These are phyloP conservation scores for Monopis laevigella DNA, from an alignment of 2,888 invertebrate genomes.

Conservation along the genomic window DNA sequence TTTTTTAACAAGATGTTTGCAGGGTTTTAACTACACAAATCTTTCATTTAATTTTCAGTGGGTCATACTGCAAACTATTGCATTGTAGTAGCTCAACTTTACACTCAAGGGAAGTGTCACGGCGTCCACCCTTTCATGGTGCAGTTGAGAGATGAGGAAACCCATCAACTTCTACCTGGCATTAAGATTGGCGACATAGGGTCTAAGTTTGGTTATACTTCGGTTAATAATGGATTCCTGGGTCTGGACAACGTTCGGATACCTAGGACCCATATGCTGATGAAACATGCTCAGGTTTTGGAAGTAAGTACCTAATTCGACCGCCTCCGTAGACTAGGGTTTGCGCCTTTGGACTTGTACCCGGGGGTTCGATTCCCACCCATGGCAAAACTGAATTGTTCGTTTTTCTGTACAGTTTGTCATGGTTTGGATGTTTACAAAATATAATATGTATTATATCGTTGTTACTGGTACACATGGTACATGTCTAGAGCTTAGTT, in stretches of 20 bases:
- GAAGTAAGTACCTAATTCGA: too few species aligned
- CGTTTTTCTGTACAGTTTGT: too few species aligned
- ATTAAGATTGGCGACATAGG: slow-evolving; percentile 95
- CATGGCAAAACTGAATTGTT: too few species aligned
- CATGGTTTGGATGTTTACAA: too few species aligned
- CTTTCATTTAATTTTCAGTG: slow-evolving; percentile 66
- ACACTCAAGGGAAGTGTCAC: slow-evolving; percentile 80
- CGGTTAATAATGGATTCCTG: slow-evolving; percentile 91
- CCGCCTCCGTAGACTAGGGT: too few species aligned
- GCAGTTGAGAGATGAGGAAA: slow-evolving; percentile 87
- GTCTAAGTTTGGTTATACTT: slow-evolving; percentile 88
- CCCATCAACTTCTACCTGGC: slow-evolving; percentile 85
- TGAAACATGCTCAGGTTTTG: slow-evolving; percentile 89
- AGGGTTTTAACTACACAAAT: neutral
- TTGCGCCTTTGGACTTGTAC: too few species aligned
- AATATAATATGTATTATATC: too few species aligned
- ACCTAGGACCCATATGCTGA: slow-evolving; percentile 88
- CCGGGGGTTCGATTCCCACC: too few species aligned
- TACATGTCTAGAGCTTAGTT: too few species aligned
- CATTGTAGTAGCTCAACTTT: slow-evolving; percentile 89
- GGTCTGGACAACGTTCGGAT: slow-evolving; percentile 87
- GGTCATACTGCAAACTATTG: slow-evolving; percentile 93
- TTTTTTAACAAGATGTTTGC: neutral
- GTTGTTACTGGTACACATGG: too few species aligned
- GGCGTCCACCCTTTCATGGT: slow-evolving; percentile 94